These are phyloP conservation scores for Lytechinus pictus DNA, from an alignment of 35 echinoderm and acorn worm genomes.

Conservation along the genomic window DNA sequence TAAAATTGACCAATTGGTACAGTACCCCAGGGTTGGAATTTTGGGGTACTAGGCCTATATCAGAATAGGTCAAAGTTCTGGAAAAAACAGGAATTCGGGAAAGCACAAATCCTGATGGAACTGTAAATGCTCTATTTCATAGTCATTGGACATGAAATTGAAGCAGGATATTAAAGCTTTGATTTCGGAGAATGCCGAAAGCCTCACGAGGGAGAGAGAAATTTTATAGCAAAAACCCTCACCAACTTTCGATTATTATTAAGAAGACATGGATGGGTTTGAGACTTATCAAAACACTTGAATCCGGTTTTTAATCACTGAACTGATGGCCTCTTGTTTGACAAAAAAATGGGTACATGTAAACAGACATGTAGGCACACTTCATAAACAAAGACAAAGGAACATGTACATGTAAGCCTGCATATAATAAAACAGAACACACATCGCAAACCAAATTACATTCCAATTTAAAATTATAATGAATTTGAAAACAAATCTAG, in stretches of 20 bases:
- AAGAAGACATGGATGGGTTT: neutral
- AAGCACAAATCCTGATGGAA: neutral
- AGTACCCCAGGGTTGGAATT: too few species aligned
- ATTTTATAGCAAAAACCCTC: neutral
- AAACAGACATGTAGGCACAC: too few species aligned
- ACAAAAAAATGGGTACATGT: neutral
- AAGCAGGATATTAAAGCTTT: neutral
- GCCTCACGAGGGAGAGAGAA: neutral
- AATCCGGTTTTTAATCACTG: too few species aligned
- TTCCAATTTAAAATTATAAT: neutral
- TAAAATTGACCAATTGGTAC: too few species aligned
- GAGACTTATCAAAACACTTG: too few species aligned
- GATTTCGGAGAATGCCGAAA: neutral
- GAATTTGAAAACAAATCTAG: neutral
- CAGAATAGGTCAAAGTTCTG: neutral
- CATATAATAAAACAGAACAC: too few species aligned
- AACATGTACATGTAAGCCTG: neutral
- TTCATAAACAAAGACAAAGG: neutral
- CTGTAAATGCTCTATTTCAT: neutral
- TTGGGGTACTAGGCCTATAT: too few species aligned
- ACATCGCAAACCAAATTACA: neutral
- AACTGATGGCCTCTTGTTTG: neutral
- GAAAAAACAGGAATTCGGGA: neutral
- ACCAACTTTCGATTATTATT: neutral
- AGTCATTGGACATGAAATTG: neutral